Evolutionary conservation across 2,113 vertebrate genomes (phyloP).

Genomic region (Charadrius vociferus): DNA sequence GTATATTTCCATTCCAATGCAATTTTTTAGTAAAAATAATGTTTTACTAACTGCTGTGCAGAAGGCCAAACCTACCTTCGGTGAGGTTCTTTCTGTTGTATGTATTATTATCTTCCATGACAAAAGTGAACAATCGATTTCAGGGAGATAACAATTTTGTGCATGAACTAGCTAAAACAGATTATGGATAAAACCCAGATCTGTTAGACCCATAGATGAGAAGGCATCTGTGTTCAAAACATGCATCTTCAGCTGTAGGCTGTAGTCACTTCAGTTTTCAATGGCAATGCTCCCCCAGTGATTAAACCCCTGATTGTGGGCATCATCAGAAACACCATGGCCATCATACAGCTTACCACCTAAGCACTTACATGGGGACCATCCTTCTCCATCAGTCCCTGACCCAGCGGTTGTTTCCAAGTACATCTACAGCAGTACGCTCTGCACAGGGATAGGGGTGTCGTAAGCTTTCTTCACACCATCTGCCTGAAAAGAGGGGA

Average conservation of each 20-base stretch:
- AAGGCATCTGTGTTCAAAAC: background rate
- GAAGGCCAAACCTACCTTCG: background rate
- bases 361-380: background rate
- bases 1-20: background rate
- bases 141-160: background rate
- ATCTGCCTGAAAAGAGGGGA: background rate
- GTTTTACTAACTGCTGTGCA: background rate
- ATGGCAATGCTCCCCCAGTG: rapidly evolving
- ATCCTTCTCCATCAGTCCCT: background rate
- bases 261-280: background rate
- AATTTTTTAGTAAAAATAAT: background rate
- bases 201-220: background rate
- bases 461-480: background rate
- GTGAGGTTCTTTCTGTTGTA: background rate
- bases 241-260: background rate
- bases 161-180: background rate
- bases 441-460: background rate
- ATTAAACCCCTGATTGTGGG: background rate
- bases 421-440: rapidly evolving
- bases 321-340: background rate
- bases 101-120: background rate
- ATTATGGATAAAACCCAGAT: background rate
- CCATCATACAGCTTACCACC: background rate
- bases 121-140: background rate
- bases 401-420: background rate